phyloP scores from a whole-genome alignment of 2,797 vertebrate genomes.

The Garrulus glandarius region DNA sequence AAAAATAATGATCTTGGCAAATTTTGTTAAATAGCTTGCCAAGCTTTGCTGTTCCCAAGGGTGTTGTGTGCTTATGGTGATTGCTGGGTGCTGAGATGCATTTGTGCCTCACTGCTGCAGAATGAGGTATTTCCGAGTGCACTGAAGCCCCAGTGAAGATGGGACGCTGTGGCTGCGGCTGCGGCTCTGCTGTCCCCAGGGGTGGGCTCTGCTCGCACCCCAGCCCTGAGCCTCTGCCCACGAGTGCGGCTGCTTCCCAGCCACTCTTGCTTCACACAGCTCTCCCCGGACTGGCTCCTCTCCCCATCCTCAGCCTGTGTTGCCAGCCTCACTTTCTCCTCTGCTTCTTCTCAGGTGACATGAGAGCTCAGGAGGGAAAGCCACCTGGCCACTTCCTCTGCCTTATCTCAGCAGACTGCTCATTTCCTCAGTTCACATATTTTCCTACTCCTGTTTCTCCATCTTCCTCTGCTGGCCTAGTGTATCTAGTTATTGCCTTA shows the following conservation, averaged over 20 bases:
- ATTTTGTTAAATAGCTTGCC: conserved; percentile 7
- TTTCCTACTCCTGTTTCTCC: background rate
- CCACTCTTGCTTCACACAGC: background rate
- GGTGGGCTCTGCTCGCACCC: background rate
- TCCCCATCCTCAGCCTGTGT: background rate
- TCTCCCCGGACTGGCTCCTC: background rate
- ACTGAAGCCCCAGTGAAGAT: background rate
- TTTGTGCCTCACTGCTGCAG: background rate
- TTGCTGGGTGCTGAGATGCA: background rate
- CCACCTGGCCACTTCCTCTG: background rate
- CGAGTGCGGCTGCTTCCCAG: background rate
- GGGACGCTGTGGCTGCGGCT: background rate
- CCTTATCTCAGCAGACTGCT: background rate
- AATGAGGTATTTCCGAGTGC: background rate
- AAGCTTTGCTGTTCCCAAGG: background rate
- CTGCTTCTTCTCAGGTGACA: background rate
- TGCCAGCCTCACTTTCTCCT: background rate
- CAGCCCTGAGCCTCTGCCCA: background rate
- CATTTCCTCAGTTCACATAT: background rate
- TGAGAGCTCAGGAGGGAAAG: background rate
- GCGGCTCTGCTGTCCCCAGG: background rate
- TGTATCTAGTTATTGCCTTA: background rate
- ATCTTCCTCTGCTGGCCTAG: background rate
- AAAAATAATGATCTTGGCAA: conserved; percentile 30
- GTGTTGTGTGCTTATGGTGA: background rate